Conservation (phyloP, 2,888 invertebrate species). For the Hermaeophaga mercurialis region DNA sequence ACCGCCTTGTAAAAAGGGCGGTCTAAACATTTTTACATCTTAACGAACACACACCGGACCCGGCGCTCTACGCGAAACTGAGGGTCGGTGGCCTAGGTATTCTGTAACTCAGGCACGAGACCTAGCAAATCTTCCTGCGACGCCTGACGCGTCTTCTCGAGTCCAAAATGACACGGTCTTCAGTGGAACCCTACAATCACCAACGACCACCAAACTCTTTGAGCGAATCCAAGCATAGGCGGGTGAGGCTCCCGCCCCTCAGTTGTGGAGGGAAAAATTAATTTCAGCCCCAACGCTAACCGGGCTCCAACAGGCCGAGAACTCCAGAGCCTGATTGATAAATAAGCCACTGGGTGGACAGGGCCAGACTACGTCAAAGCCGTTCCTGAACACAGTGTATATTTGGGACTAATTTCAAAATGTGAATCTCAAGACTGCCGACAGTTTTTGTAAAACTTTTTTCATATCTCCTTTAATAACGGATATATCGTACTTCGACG, state of each 20-base stretch:
- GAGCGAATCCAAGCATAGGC: not conserved
- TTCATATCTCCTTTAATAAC: too few relatives aligned
- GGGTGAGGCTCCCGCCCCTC: not conserved
- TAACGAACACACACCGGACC: too few relatives aligned
- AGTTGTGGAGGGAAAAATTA: not conserved
- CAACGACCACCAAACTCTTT: not conserved
- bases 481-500: too few relatives aligned
- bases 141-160: not conserved
- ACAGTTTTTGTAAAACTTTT: too few relatives aligned
- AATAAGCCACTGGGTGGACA: too few relatives aligned
- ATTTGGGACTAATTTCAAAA: too few relatives aligned
- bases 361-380: too few relatives aligned
- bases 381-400: too few relatives aligned
- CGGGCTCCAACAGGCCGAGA: slow-evolving; percentile 5
- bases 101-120: not conserved
- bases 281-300: not conserved
- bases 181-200: not conserved
- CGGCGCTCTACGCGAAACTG: not conserved
- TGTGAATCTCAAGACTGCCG: too few relatives aligned
- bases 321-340: too few relatives aligned
- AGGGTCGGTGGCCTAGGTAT: not conserved
- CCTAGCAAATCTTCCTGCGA: not conserved
- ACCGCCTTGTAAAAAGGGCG: too few relatives aligned
- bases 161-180: not conserved
- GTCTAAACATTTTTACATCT: too few relatives aligned